Evolutionary conservation across 2,797 vertebrate genomes (phyloP).

Genomic region (Momotus momota): DNA sequence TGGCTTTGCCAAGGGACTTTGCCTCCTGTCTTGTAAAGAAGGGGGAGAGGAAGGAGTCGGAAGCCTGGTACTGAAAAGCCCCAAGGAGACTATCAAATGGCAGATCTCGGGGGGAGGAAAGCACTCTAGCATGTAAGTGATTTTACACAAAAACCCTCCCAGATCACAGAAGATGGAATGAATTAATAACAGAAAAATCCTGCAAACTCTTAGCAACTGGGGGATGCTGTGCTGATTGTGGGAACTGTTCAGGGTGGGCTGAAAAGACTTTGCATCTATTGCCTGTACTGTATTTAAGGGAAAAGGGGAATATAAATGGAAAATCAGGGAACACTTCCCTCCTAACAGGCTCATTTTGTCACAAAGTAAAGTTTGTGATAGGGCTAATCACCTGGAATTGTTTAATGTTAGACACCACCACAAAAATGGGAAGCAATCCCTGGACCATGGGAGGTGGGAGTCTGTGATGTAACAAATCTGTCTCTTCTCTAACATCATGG

Average conservation of each 20-base stretch:
- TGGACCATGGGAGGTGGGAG: neutral
- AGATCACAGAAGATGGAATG: conserved; percentile 22
- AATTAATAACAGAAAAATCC: conserved; percentile 52
- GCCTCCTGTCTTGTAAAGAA: conserved; percentile 11
- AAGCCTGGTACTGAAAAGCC: neutral
- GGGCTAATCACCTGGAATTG: conserved; percentile 23
- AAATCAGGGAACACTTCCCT: neutral
- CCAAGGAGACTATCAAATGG: conserved; percentile 40
- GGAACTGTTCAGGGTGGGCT: conserved; percentile 41
- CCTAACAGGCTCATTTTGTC: neutral
- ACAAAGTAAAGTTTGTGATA: neutral
- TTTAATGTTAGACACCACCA: neutral
- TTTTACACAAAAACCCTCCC: conserved; percentile 30
- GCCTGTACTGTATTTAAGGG: neutral
- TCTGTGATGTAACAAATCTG: neutral
- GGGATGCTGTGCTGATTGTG: conserved; percentile 13
- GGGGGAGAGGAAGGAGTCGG: neutral
- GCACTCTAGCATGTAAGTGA: conserved; percentile 60
- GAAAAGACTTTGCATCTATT: neutral
- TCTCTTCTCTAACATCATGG: neutral
- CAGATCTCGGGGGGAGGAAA: conserved; percentile 26
- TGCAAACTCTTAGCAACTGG: neutral
- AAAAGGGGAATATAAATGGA: neutral
- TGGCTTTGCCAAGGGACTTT: conserved; percentile 62
- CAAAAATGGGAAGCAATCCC: neutral